A percentile compares a stretch with the other conserved stretches of the same genome.
phyloP scores from a whole-genome alignment of 37 sponge, comb jelly and placozoan species.

The Geodia barretti region DNA sequence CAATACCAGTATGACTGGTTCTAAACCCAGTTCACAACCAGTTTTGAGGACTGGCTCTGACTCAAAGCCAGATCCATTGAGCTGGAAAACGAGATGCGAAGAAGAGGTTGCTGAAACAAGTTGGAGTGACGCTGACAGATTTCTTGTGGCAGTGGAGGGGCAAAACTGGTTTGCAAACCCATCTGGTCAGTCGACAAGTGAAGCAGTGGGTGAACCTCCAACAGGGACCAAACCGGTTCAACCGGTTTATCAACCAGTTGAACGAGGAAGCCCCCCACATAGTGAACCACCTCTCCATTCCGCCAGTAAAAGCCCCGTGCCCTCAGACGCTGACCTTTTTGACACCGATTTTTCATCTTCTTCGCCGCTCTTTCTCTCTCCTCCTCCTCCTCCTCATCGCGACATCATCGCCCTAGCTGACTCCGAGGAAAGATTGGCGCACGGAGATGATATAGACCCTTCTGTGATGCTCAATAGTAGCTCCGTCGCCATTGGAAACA shows the following conservation, averaged over 20 bases:
- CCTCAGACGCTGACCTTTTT: not conserved
- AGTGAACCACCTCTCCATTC: too few relatives aligned
- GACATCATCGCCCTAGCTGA: not conserved
- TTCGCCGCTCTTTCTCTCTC: not conserved
- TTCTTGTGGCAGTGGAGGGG: not conserved
- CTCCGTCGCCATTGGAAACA: not conserved
- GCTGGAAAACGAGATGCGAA: too few relatives aligned
- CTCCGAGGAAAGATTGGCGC: not conserved
- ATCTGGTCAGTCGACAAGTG: too few relatives aligned
- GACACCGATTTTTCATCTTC: not conserved
- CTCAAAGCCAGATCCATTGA: too few relatives aligned
- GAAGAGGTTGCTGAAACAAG: not conserved
- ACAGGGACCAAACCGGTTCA: not conserved
- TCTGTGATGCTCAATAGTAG: not conserved
- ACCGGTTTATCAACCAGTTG: not conserved
- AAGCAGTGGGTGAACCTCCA: too few relatives aligned
- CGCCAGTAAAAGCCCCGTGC: not conserved
- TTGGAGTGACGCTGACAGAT: not conserved
- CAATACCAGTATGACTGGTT: not conserved
- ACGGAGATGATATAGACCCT: not conserved
- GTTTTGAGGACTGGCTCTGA: not conserved
- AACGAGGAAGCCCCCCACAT: not conserved
- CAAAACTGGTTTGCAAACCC: not conserved
- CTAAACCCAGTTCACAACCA: not conserved
- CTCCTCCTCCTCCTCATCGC: not conserved